Evolutionary conservation across 2,888 invertebrate genomes (phyloP).

Genomic region (Apodemia mormo): DNA sequence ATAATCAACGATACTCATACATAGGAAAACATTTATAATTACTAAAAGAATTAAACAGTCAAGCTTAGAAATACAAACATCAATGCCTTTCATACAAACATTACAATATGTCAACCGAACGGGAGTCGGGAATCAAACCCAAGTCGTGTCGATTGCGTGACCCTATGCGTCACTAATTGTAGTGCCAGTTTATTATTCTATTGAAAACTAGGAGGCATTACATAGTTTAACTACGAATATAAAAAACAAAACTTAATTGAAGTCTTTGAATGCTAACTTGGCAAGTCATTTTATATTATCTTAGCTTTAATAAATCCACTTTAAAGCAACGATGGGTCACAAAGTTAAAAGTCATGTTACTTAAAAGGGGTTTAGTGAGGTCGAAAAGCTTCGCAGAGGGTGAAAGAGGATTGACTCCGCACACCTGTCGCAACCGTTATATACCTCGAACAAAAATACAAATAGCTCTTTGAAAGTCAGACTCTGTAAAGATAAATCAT

Average conservation of each 20-base stretch:
- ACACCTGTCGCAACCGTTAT: slow-evolving; percentile 66
- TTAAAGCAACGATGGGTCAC: slow-evolving; percentile 77
- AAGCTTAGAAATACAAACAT: no score
- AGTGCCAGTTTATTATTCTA: no score
- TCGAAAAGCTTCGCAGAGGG: slow-evolving; percentile 65
- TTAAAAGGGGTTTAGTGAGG: slow-evolving; percentile 76
- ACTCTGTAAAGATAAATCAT: slow-evolving; percentile 7
- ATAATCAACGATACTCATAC: no score
- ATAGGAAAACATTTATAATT: no score
- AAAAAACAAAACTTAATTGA: neutral
- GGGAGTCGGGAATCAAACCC: no score
- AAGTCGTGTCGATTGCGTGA: no score
- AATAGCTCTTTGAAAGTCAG: slow-evolving; percentile 29
- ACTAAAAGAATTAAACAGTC: no score
- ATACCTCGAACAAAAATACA: slow-evolving; percentile 35
- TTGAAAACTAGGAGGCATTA: no score
- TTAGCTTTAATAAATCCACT: slow-evolving; percentile 65
- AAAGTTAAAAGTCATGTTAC: slow-evolving; percentile 81
- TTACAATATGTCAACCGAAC: no score
- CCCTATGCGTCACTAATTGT: no score
- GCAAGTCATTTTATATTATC: slow-evolving; percentile 38
- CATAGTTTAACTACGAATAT: no score
- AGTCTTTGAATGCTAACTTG: slow-evolving; percentile 15
- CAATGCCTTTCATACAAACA: no score
- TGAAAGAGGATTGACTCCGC: slow-evolving; percentile 70